Evolutionary conservation across 2,888 invertebrate genomes (phyloP).

Genomic region (Phanerotoma sp.): DNA sequence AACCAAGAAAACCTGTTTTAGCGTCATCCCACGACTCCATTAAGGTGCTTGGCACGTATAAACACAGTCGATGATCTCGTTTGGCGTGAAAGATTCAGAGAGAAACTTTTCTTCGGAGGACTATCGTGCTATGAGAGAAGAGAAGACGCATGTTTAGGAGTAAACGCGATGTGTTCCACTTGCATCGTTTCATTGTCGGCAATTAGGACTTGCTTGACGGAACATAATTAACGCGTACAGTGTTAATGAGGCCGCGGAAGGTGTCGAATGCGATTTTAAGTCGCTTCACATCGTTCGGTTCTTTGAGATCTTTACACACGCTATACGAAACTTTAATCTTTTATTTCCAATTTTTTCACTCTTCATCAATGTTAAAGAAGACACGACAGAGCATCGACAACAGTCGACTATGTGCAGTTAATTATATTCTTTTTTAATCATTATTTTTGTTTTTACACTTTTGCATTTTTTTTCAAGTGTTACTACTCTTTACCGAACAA

Average conservation of each 20-base stretch:
- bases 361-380: too few relatives aligned
- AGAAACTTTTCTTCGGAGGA: slow-evolving; percentile 18
- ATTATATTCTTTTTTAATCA: too few relatives aligned
- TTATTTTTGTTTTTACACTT: too few relatives aligned
- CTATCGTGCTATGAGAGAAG: too few relatives aligned
- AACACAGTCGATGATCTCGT: slow-evolving; percentile 44
- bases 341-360: neutral
- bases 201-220: slow-evolving; percentile 46
- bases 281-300: slow-evolving; percentile 30
- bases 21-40: slow-evolving; percentile 30
- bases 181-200: slow-evolving; percentile 41
- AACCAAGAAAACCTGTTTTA: slow-evolving; percentile 16
- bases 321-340: neutral
- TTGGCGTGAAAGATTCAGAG: slow-evolving; percentile 34
- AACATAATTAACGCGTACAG: slow-evolving; percentile 53
- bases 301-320: slow-evolving; percentile 22
- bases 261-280: slow-evolving; percentile 44
- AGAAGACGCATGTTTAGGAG: slow-evolving; percentile 1
- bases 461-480: too few relatives aligned
- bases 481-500: too few relatives aligned
- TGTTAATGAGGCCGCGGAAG: slow-evolving; percentile 53
- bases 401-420: too few relatives aligned
- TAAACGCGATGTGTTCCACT: neutral
- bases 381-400: too few relatives aligned
- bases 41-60: slow-evolving; percentile 53